These are phyloP conservation scores for Disparrhopalites patrizii DNA, from an alignment of 2,888 invertebrate genomes.

Conservation along the genomic window DNA sequence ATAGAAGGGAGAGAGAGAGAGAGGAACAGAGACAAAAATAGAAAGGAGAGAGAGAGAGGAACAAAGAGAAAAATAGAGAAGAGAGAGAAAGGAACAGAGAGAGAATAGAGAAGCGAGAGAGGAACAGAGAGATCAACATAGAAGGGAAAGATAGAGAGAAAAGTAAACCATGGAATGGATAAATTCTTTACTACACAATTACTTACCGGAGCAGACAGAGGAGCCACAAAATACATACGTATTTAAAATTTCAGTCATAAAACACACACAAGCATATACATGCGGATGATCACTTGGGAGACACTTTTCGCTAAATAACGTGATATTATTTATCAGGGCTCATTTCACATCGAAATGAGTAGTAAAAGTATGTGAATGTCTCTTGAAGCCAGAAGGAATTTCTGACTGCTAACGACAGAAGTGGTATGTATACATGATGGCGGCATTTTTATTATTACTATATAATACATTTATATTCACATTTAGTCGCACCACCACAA, in stretches of 20 bases:
- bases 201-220: background rate
- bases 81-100: background rate
- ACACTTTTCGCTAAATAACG: background rate
- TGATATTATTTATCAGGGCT: conserved; percentile 15
- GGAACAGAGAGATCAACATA: no score
- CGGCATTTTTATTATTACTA: background rate
- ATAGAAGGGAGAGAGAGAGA: background rate
- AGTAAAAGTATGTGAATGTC: conserved; percentile 14
- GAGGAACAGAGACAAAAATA: background rate
- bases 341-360: conserved; percentile 24
- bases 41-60: background rate
- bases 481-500: background rate
- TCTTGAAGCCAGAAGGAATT: conserved; percentile 17
- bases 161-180: no score
- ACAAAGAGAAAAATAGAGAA: background rate
- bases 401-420: conserved; percentile 11
- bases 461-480: no score
- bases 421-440: background rate
- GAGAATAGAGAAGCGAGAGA: background rate
- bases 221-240: no score
- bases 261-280: background rate
- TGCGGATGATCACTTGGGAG: background rate
- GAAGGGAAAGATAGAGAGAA: no score
- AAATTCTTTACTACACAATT: no score
- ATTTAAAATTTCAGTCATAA: background rate